phyloP scores from a whole-genome alignment of 2,113 vertebrate species.

The Dasyurus viverrinus region DNA sequence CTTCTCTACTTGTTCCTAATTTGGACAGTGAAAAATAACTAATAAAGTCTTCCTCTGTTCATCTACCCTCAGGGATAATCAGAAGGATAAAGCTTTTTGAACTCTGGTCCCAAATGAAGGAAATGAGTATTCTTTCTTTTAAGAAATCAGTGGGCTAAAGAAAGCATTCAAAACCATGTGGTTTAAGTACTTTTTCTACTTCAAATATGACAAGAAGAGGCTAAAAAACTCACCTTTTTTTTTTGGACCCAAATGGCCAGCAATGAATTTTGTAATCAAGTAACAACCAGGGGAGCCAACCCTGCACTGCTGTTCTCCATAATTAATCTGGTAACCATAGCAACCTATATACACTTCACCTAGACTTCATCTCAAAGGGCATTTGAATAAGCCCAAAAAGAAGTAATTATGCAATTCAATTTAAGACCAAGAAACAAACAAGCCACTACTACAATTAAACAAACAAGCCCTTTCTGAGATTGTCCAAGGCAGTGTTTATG shows the following conservation, averaged over 20 bases:
- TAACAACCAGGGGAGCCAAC: not conserved
- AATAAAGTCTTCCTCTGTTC: not conserved
- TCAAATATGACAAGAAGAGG: not conserved
- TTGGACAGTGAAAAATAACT: not conserved
- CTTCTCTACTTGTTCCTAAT: not conserved
- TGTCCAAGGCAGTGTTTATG: not conserved
- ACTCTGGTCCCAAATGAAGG: not conserved
- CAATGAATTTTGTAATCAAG: constrained; percentile 13
- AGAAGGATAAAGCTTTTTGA: constrained; percentile 5
- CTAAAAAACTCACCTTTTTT: constrained; percentile 31
- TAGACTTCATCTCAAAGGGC: not conserved
- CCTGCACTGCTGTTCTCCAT: not conserved
- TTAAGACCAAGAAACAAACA: constrained; percentile 27
- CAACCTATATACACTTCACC: not conserved
- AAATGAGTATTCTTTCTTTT: not conserved
- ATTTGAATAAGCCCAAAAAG: constrained; percentile 26
- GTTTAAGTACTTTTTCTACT: not conserved
- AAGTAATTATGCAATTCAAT: constrained; percentile 16
- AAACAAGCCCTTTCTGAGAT: constrained; percentile 3
- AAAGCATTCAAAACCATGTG: constrained; percentile 14
- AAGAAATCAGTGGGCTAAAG: constrained; percentile 52
- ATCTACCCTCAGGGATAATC: not conserved
- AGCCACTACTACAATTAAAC: not conserved
- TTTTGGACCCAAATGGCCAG: not conserved
- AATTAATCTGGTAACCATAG: constrained; percentile 35